Percentiles rank a stretch among this genome's conserved stretches.
phyloP scores from a whole-genome alignment of 2,113 vertebrate species.

The Nothocercus julius region DNA sequence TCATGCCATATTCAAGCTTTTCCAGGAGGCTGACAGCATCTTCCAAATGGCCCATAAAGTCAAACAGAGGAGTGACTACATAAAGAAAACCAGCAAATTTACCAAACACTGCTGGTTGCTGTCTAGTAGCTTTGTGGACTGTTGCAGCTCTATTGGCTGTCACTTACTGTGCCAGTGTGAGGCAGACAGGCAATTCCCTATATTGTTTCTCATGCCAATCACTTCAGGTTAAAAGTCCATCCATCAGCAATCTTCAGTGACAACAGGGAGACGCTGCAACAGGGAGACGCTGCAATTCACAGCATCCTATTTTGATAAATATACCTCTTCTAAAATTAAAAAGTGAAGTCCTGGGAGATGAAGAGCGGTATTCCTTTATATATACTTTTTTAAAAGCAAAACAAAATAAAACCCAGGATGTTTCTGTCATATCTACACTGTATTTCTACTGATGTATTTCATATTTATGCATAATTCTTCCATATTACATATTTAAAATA shows the following conservation, averaged over 20 bases:
- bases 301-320: neutral
- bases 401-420: neutral
- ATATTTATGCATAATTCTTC: no score
- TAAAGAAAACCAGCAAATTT: no score
- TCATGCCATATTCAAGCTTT: neutral
- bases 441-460: neutral
- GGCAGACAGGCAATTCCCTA: neutral
- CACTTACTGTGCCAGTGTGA: neutral
- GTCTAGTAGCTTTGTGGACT: no score
- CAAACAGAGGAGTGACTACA: no score
- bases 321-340: neutral
- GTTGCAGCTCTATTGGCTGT: neutral
- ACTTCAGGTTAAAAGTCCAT: neutral
- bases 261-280: no score
- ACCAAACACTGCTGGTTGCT: no score
- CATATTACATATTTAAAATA: neutral
- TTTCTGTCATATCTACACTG: neutral
- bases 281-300: no score
- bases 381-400: neutral
- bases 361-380: neutral
- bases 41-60: neutral
- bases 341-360: neutral
- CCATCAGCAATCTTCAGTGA: neutral
- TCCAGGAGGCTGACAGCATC: neutral
- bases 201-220: neutral